Conservation (phyloP, 2,113 vertebrate species). For the Rhinolophus sinicus region DNA sequence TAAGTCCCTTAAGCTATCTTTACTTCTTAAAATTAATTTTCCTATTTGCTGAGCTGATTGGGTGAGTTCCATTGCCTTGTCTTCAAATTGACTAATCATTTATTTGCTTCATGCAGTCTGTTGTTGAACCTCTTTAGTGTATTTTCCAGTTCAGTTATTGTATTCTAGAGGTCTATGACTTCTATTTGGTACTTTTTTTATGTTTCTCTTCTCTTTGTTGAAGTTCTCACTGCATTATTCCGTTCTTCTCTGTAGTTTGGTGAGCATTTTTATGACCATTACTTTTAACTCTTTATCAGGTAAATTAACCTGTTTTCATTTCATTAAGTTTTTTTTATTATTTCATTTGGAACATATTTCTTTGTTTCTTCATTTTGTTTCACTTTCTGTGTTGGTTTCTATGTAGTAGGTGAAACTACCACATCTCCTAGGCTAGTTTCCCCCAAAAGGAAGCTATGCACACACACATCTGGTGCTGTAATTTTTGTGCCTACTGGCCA, state of each 20-base stretch:
- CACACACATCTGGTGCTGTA: not conserved
- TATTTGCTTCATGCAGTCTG: not conserved
- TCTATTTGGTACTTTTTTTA: not conserved
- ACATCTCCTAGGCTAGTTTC: not conserved
- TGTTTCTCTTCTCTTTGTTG: not conserved
- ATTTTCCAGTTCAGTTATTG: not conserved
- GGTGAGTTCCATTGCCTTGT: not conserved
- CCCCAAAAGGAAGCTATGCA: not conserved
- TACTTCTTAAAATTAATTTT: not conserved
- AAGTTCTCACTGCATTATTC: not conserved
- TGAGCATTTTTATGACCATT: not conserved
- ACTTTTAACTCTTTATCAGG: not conserved
- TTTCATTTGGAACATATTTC: not conserved
- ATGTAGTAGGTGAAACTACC: not conserved
- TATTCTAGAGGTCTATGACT: not conserved
- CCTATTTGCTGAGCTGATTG: not conserved
- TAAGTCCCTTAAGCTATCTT: not conserved
- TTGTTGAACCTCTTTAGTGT: not conserved
- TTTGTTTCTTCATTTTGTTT: not conserved
- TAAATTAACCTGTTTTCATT: not conserved
- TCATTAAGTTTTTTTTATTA: not conserved
- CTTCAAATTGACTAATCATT: not conserved
- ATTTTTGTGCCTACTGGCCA: not conserved
- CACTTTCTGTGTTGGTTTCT: not conserved
- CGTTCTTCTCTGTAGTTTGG: not conserved